These are phyloP conservation scores for Pygoscelis adeliae DNA, from an alignment of 2,113 vertebrate species.

Conservation along the genomic window DNA sequence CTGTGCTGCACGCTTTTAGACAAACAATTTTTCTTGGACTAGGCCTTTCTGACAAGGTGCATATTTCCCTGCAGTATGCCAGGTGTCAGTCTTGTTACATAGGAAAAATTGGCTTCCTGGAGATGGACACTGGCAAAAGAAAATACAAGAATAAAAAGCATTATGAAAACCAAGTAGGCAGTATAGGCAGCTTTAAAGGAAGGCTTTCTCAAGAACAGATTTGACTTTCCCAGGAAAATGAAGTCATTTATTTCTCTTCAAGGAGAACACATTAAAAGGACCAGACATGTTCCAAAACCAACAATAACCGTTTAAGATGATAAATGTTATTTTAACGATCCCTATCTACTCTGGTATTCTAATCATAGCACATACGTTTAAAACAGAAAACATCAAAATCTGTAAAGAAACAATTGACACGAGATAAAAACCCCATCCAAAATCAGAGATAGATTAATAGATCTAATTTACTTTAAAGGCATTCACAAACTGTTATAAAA, in stretches of 20 bases:
- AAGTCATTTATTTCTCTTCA: background rate
- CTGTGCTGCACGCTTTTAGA: background rate
- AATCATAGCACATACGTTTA: background rate
- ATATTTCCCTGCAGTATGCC: background rate
- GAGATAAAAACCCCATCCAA: background rate
- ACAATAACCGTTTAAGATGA: background rate
- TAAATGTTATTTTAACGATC: conserved; percentile 29
- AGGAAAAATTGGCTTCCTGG: background rate
- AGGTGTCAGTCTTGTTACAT: background rate
- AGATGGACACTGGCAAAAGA: background rate
- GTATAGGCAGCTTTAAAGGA: background rate
- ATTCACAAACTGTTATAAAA: conserved; percentile 39
- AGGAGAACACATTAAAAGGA: background rate
- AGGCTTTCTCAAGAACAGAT: background rate
- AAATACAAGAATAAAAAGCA: background rate
- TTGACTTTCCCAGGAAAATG: background rate
- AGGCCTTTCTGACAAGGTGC: background rate
- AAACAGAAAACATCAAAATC: conserved; percentile 2
- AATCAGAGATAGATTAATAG: conserved; percentile 28
- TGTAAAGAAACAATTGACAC: background rate
- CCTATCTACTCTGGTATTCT: background rate
- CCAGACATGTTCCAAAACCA: background rate
- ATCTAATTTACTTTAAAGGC: conserved; percentile 28
- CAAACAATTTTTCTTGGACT: background rate
- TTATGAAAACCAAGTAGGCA: background rate